Base-by-base conservation (phyloP, 1,140 invertebrate species). In the Telenomus remus region DNA sequence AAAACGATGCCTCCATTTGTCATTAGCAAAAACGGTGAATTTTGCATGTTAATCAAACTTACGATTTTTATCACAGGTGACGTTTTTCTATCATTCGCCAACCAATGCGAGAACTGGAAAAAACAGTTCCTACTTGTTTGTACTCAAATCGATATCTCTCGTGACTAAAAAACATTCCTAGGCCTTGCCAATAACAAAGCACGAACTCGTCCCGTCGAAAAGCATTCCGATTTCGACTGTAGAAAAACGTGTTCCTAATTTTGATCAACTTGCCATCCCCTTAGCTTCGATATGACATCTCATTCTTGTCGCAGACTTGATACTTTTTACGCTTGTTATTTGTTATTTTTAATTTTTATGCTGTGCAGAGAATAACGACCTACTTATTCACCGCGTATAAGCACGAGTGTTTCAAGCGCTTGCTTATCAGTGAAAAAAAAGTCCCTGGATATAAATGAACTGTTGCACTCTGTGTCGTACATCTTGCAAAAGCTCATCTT, bases 361-460 rank as follows among this genome's bases (percentile, higher is more conserved):
- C 68, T 43, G 71, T 59, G 12, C 53, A 57, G 63, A 74, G 71
- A 74, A 74, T 74, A 74, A 74, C 64, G 71, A 68, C 71, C 71
- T 75, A 75, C 71, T 75, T 75, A 75, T 75, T 68, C 59, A n/a
- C 64, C 35, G 54, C 63, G 59, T 59, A 64, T 75, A 68, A 75
- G 59, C 59, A 48, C 56, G 50, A 13, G 44, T 68, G 63, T 74
- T 74, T 74, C 56, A 73, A 60, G 70, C 61, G n/a, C 34, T 56
- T 61, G 63, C 66, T 61, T 73, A 73, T 60, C 61, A 35, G 11
- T 39, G 39, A 43, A 66, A 63, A 72, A 65, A 65, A 65, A 4
- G 10, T 11, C 33, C 34, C 19, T 37, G 27, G 19, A 37, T 66
- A 74, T 66, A 74, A 74, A 74, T 74, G 71, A 74, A 74, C 63